Percentiles rank a stretch among this genome's conserved stretches.
Conservation (phyloP, 2,113 vertebrate species). For the Synchiropus splendidus region DNA sequence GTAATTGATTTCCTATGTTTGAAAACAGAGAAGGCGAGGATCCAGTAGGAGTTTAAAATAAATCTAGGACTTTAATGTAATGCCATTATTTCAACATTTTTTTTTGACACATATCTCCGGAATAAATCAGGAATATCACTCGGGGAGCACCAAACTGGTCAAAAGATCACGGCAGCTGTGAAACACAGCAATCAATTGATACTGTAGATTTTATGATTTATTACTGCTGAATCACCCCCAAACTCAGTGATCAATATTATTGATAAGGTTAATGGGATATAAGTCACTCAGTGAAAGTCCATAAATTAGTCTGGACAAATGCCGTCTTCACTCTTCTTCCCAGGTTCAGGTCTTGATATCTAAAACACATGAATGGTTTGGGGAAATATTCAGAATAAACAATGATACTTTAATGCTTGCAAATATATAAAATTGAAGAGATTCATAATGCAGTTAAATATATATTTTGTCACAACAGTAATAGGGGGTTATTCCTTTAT, state of each 20-base stretch:
- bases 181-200: constrained; percentile 13
- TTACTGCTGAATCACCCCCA: constrained; percentile 5
- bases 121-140: background rate
- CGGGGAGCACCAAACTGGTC: too few species aligned
- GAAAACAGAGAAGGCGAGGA: constrained; percentile 20
- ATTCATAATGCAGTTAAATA: too few species aligned
- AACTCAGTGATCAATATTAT: constrained; percentile 5
- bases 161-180: background rate
- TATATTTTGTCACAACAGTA: too few species aligned
- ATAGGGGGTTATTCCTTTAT: too few species aligned
- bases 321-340: background rate
- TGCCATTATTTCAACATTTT: constrained; percentile 1
- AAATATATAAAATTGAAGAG: too few species aligned
- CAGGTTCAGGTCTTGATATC: too few species aligned
- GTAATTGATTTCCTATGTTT: constrained; percentile 52
- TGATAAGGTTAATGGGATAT: constrained; percentile 8
- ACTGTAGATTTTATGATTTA: constrained; percentile 4
- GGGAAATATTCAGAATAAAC: too few species aligned
- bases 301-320: constrained; percentile 5
- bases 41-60: too few species aligned
- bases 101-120: background rate
- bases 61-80: constrained; percentile 1
- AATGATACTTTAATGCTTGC: too few species aligned
- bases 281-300: constrained; percentile 5
- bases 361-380: too few species aligned